A percentile compares a stretch with the other conserved stretches of the same genome.
phyloP scores from a whole-genome alignment of 37 sponge, comb jelly and placozoan species.

The Oscarella lobularis region DNA sequence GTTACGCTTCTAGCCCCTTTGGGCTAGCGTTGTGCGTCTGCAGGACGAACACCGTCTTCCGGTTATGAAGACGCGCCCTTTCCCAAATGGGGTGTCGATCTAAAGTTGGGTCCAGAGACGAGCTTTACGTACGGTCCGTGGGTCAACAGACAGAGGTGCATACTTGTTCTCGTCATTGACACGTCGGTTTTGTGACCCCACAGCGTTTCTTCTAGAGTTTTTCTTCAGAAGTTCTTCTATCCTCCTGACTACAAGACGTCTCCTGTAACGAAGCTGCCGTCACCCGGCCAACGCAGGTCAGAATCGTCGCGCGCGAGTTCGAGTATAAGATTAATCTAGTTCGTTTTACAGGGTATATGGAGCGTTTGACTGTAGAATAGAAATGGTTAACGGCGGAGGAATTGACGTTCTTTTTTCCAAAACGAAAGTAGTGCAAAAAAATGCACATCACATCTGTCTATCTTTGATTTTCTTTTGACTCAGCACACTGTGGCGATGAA shows the following conservation, averaged over 20 bases:
- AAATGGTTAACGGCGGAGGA: background rate
- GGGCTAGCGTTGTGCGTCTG: too few species aligned
- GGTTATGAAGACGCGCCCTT: too few species aligned
- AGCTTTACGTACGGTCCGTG: background rate
- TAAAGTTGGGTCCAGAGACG: background rate
- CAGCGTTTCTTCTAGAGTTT: constrained; percentile 3
- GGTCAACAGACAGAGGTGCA: background rate
- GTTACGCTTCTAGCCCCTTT: background rate
- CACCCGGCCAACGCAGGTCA: constrained; percentile 36
- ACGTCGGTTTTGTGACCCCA: background rate
- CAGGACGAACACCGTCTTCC: too few species aligned
- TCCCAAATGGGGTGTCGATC: background rate
- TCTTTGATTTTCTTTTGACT: background rate
- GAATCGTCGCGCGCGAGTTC: too few species aligned
- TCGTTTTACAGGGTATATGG: background rate
- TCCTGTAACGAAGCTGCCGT: constrained; percentile 22
- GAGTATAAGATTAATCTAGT: too few species aligned
- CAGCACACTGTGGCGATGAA: background rate
- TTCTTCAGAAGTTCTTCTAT: constrained; percentile 44
- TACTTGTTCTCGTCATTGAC: background rate
- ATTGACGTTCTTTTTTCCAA: background rate
- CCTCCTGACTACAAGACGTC: constrained; percentile 33
- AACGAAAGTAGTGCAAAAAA: background rate
- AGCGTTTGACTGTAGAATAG: background rate
- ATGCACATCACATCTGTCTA: background rate